These are phyloP conservation scores for Campodea augens DNA, from an alignment of 1,140 invertebrate species.

Conservation along the genomic window DNA sequence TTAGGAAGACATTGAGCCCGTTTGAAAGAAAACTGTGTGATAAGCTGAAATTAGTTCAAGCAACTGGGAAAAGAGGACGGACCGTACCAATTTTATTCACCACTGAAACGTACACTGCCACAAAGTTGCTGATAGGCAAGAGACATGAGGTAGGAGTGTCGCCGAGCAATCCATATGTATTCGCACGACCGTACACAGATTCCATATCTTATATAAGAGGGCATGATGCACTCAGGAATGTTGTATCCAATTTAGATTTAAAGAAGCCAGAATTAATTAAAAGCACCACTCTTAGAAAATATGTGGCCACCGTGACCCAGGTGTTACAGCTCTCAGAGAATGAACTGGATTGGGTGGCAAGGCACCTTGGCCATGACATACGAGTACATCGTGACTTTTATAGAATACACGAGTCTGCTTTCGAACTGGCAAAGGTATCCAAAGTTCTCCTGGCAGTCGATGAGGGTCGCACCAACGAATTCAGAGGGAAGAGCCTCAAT, in stretches of 20 bases:
- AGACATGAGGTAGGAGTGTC: background rate
- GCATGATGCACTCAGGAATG: background rate
- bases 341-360: slow-evolving; percentile 14
- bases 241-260: too few relatives aligned
- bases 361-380: slow-evolving; percentile 16
- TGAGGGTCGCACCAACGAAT: background rate
- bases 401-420: slow-evolving; percentile 5
- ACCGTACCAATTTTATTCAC: background rate
- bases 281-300: slow-evolving; percentile 12
- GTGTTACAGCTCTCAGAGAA: slow-evolving; percentile 10
- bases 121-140: background rate
- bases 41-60: background rate
- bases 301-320: slow-evolving; percentile 14
- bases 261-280: too few relatives aligned
- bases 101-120: background rate
- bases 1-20: background rate
- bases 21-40: background rate
- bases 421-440: background rate
- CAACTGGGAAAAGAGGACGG: background rate
- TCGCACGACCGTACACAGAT: background rate
- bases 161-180: background rate
- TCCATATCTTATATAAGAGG: background rate
- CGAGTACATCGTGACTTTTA: slow-evolving; percentile 15
- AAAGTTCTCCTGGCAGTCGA: background rate
- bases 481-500: background rate